Evolutionary conservation across 2,888 invertebrate genomes (phyloP).

Genomic region (Salticus scenicus): DNA sequence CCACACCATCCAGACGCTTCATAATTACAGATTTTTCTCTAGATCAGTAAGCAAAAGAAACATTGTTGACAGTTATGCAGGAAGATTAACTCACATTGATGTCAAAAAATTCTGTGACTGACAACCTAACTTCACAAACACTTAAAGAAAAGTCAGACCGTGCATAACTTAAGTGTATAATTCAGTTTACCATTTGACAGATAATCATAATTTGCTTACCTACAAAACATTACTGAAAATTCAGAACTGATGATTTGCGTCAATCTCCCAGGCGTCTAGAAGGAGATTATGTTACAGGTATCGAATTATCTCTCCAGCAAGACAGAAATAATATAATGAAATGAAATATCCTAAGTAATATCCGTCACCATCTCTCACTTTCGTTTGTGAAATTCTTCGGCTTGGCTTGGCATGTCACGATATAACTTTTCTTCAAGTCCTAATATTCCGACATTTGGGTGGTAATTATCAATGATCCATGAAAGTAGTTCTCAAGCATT

Average conservation of each 20-base stretch:
- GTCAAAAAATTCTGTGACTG: not conserved
- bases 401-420: not conserved
- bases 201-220: not conserved
- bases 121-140: not conserved
- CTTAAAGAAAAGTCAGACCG: too few relatives aligned
- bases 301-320: not conserved
- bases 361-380: not conserved
- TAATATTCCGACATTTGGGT: not conserved
- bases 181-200: not conserved
- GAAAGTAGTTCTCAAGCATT: too few relatives aligned
- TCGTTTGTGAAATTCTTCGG: not conserved
- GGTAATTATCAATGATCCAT: not conserved
- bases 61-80: not conserved
- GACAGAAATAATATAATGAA: not conserved
- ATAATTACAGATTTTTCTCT: too few relatives aligned
- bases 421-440: not conserved
- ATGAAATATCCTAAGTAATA: not conserved
- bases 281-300: not conserved
- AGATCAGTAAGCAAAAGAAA: too few relatives aligned
- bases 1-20: too few relatives aligned
- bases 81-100: not conserved
- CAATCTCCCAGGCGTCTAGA: not conserved
- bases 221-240: not conserved
- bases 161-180: not conserved
- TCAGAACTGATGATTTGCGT: not conserved